Evolutionary conservation across 1,140 invertebrate species (phyloP).

Genomic region (Zaprionus kolodkinae): DNA sequence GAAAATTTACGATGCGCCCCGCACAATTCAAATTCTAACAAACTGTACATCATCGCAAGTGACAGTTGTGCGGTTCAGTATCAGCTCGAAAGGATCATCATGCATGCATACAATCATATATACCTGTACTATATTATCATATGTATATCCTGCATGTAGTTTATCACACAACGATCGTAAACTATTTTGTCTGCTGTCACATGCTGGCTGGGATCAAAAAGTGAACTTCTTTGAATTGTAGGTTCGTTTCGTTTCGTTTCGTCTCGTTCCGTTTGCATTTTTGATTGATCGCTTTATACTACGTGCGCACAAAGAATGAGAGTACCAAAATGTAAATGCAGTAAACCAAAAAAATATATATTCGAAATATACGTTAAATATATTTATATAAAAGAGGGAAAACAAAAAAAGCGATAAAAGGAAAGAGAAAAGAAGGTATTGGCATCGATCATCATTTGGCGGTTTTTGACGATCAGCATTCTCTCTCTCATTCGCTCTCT

Average conservation of each 20-base stretch:
- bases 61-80: constrained; percentile 46
- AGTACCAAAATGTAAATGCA: constrained; percentile 75
- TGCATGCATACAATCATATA: constrained; percentile 38
- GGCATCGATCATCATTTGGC: constrained; percentile 81
- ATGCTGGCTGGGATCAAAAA: constrained; percentile 15
- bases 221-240: constrained; percentile 62
- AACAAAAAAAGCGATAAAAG: constrained; percentile 12
- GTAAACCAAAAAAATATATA: constrained; percentile 39
- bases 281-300: constrained; percentile 83
- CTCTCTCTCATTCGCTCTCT: background rate
- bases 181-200: constrained; percentile 79
- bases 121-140: constrained; percentile 13
- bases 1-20: constrained; percentile 77
- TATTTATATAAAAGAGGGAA: constrained; percentile 2
- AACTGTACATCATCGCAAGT: constrained; percentile 76
- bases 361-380: constrained; percentile 19
- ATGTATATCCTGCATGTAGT: constrained; percentile 46
- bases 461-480: constrained; percentile 61
- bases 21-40: constrained; percentile 83
- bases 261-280: constrained; percentile 70
- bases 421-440: constrained; percentile 18
- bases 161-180: constrained; percentile 77
- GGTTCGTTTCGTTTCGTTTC: background rate
- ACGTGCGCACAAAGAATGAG: constrained; percentile 59
- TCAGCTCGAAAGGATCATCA: constrained; percentile 31